These are phyloP conservation scores for Helicoverpa armigera DNA, from an alignment of 1,140 invertebrate genomes.

Conservation along the genomic window DNA sequence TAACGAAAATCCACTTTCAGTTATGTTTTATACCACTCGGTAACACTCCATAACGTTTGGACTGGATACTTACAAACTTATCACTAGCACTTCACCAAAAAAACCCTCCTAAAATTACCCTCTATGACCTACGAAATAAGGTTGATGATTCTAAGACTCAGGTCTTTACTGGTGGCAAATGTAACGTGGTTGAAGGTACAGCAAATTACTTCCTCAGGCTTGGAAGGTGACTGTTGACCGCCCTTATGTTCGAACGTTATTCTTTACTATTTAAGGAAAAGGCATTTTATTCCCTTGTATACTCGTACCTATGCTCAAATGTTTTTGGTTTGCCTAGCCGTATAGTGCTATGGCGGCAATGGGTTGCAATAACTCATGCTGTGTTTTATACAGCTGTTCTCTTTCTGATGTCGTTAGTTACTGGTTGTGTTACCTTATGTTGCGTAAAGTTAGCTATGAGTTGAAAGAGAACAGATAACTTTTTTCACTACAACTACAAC, in stretches of 20 bases:
- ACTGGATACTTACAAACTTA: constrained; percentile 32
- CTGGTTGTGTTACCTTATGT: no score
- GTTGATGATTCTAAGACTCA: neutral
- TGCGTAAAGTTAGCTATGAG: no score
- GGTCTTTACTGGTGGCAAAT: neutral
- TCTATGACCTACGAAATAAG: neutral
- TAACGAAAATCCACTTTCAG: constrained; percentile 68
- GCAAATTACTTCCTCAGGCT: constrained; percentile 45
- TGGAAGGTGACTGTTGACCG: constrained; percentile 47
- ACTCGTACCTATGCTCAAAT: neutral
- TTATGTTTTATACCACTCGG: constrained; percentile 63
- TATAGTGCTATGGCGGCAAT: no score
- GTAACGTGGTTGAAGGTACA: constrained; percentile 32
- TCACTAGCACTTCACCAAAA: neutral
- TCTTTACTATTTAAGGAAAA: constrained; percentile 49
- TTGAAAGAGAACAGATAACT: no score
- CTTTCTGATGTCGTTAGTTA: no score
- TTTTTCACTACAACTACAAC: no score
- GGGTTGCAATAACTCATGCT: no score
- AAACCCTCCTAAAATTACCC: neutral
- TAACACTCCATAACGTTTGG: constrained; percentile 55
- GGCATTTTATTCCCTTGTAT: neutral
- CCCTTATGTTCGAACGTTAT: constrained; percentile 43
- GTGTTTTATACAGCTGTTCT: no score
- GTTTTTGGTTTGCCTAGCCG: neutral